Conservation (phyloP, 2,797 vertebrate genomes). For the Streptopelia turtur region DNA sequence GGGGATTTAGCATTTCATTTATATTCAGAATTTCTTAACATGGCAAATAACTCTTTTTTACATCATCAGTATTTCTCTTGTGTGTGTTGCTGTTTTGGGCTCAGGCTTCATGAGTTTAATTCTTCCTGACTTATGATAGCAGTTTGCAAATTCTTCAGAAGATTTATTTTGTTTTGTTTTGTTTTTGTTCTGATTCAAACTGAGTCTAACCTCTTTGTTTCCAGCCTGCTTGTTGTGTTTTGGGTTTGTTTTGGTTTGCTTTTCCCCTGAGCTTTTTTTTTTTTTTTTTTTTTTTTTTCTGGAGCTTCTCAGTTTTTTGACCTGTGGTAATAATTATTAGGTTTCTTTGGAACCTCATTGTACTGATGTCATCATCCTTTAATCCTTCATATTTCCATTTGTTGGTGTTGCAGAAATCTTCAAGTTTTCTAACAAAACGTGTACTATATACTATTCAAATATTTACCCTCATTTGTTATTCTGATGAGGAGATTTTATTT, state of each 20-base stretch:
- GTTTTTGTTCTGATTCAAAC: neutral
- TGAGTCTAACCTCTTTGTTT: neutral
- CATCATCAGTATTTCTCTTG: neutral
- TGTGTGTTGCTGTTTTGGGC: neutral
- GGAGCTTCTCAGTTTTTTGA: neutral
- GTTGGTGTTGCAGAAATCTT: neutral
- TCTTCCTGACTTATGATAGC: slow-evolving; percentile 1
- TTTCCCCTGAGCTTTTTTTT: neutral
- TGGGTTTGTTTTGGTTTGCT: neutral
- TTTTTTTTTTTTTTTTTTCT: neutral
- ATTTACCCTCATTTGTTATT: neutral
- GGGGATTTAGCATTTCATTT: neutral
- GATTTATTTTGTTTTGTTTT: neutral
- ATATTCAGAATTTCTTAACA: slow-evolving; percentile 38
- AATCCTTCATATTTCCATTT: neutral
- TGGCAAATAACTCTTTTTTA: neutral
- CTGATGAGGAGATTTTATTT: neutral
- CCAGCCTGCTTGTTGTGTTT: neutral
- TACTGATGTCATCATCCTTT: neutral
- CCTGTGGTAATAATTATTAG: neutral
- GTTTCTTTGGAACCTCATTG: neutral
- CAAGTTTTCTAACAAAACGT: neutral
- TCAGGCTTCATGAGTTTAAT: neutral
- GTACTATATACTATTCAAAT: neutral
- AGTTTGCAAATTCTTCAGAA: slow-evolving; percentile 6